phyloP scores from a whole-genome alignment of 2,113 vertebrate genomes.

The Arvicanthis niloticus region DNA sequence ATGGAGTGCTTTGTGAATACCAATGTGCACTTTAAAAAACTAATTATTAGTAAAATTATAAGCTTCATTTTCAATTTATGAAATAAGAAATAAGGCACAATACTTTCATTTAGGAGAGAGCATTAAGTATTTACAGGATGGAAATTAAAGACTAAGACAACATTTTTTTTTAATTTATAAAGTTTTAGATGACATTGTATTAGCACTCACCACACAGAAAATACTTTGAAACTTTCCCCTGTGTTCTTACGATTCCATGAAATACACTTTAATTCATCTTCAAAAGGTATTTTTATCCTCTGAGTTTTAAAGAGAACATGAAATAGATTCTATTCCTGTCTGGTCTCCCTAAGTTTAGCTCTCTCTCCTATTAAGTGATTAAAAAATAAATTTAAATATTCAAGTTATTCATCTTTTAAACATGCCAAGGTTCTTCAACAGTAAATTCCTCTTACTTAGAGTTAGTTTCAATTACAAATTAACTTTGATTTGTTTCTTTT shows the following conservation, averaged over 20 bases:
- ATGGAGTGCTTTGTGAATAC: background rate
- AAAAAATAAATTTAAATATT: constrained; percentile 80
- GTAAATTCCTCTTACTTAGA: constrained; percentile 74
- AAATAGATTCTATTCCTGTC: constrained; percentile 41
- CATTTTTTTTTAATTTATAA: constrained; percentile 14
- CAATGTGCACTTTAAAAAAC: background rate
- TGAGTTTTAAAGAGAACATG: constrained; percentile 66
- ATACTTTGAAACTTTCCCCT: constrained; percentile 25
- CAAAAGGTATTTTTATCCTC: constrained; percentile 67
- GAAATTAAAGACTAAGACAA: background rate
- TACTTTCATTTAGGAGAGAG: background rate
- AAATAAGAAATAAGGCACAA: constrained; percentile 38
- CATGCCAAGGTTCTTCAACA: constrained; percentile 73
- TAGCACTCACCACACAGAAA: background rate
- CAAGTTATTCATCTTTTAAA: constrained; percentile 76
- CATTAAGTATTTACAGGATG: background rate
- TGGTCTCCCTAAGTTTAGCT: constrained; percentile 34
- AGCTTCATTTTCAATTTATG: background rate
- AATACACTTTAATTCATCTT: constrained; percentile 69
- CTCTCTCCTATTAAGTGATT: constrained; percentile 64
- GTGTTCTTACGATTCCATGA: constrained; percentile 4
- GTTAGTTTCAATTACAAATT: constrained; percentile 78
- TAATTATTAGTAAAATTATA: background rate
- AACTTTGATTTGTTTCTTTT: constrained; percentile 79
- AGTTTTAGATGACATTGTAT: background rate